phyloP scores from a whole-genome alignment of 2,888 invertebrate genomes.

The Leptopilina syphax region DNA sequence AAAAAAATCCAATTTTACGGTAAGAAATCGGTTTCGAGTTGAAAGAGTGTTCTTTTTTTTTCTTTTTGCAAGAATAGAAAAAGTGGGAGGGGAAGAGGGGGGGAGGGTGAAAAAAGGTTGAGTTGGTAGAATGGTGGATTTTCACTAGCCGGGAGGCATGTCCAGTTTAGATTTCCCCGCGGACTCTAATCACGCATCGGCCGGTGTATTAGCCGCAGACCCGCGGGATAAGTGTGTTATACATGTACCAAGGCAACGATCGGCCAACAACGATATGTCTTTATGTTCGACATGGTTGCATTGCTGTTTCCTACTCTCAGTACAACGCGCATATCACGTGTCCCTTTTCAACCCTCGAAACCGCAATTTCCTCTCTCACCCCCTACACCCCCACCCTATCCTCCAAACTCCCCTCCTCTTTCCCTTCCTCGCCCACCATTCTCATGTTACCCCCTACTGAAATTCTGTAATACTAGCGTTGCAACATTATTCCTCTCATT shows the following conservation, averaged over 20 bases:
- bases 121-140: conserved; percentile 45
- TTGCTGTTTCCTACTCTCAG: conserved; percentile 32
- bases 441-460: background rate
- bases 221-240: conserved; percentile 58
- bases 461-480: background rate
- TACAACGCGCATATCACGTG: conserved; percentile 32
- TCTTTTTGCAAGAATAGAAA: conserved; percentile 17
- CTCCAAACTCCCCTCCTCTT: background rate
- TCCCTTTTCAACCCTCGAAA: conserved; percentile 43
- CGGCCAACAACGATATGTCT: conserved; percentile 63
- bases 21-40: conserved; percentile 61
- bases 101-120: background rate
- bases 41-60: conserved; percentile 38
- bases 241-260: conserved; percentile 49
- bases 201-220: conserved; percentile 66
- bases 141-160: conserved; percentile 59
- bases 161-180: conserved; percentile 72
- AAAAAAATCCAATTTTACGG: conserved; percentile 66
- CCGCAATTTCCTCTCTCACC: conserved; percentile 28
- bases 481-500: background rate
- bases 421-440: background rate
- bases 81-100: background rate
- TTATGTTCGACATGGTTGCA: conserved; percentile 60
- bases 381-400: background rate
- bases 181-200: conserved; percentile 73